These are phyloP conservation scores for Drosophila asahinai DNA, from an alignment of 1,140 invertebrate species.

Conservation along the genomic window DNA sequence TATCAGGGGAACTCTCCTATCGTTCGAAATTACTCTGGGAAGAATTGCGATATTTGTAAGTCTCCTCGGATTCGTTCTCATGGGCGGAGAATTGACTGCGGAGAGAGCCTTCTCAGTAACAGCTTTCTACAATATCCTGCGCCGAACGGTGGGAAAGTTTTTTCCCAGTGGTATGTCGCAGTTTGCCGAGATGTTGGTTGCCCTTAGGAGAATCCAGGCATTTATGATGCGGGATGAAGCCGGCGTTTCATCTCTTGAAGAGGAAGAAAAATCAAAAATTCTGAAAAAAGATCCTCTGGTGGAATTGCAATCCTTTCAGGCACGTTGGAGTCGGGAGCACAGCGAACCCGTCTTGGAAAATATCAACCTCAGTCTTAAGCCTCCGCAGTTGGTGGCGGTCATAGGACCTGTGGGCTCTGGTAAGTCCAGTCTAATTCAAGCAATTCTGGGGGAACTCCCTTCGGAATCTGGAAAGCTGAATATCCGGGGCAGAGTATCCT, in stretches of 20 bases:
- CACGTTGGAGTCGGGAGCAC: constrained; percentile 47
- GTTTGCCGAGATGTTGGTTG: constrained; percentile 89
- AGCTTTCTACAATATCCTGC: constrained; percentile 90
- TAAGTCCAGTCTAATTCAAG: constrained; percentile 86
- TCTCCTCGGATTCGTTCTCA: constrained; percentile 90
- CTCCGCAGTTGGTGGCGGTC: constrained; percentile 87
- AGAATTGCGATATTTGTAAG: constrained; percentile 92
- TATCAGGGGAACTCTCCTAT: constrained; percentile 90
- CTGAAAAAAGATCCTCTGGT: constrained; percentile 20
- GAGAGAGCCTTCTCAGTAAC: constrained; percentile 91
- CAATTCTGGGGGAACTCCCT: constrained; percentile 79
- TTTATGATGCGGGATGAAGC: constrained; percentile 89
- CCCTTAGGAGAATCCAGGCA: constrained; percentile 88
- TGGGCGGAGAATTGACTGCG: constrained; percentile 85
- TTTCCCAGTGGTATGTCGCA: constrained; percentile 88
- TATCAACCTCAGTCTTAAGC: constrained; percentile 44
- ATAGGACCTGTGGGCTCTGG: constrained; percentile 89
- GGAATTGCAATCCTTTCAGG: constrained; percentile 43
- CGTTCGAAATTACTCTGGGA: constrained; percentile 90
- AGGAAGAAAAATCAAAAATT: not conserved
- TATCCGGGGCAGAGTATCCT: constrained; percentile 56
- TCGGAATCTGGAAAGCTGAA: constrained; percentile 33
- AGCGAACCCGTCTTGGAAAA: constrained; percentile 44
- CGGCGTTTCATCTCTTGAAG: not conserved
- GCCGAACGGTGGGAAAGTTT: constrained; percentile 90